Evolutionary conservation across 1,140 invertebrate genomes (phyloP), one percentile per base, ranked within the genome.

Genomic region (Apis laboriosa): DNA sequence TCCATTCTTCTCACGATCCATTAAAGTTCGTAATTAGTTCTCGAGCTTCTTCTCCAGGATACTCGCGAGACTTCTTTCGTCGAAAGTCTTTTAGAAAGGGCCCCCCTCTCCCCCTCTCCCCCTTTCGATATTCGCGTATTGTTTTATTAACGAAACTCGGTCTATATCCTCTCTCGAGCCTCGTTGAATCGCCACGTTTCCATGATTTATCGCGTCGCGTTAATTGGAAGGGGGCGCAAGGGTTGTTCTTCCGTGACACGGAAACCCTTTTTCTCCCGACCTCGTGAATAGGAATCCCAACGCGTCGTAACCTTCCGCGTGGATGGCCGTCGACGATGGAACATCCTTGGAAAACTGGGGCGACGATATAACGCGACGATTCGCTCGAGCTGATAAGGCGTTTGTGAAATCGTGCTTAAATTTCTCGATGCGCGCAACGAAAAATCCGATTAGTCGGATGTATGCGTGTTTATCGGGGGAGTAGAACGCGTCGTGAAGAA

Each of bases 171-270:
- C 60, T 75, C 68, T 68, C 56, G 34, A 79, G 66, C 28, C 55
- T 88, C 84, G 68, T 82, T 72, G 64, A 43, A 80, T 56, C 70
- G 56, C 61, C 63, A 77, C 17, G 67, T 64, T 63, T 49, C 67
- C 13, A 70, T 61, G 82, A 90, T 87, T 89, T 88, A 88, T 90
- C 78, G 80, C 80, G 51, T 63, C 21, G 61, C 81, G 83, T 90
- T 87, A 90, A 90, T 90, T 88, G 77, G 71, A 76, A 84, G 55
- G 73, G 75, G 17, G 34, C 34, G 34, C 34, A 34, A 34, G 34
- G 2, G 55, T 34, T 73, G 67, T 21, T 76, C 19, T 55, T 58
- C 56, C 68, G 83, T 80, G 63, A 89, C 88, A 86, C 58, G 86
- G 77, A 89, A 89, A 86, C 74, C 86, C 85, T 90, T 84, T 86